Evolutionary conservation across 64 coral and sea anemone species (phyloP).

Genomic region (Actinia tenebrosa): DNA sequence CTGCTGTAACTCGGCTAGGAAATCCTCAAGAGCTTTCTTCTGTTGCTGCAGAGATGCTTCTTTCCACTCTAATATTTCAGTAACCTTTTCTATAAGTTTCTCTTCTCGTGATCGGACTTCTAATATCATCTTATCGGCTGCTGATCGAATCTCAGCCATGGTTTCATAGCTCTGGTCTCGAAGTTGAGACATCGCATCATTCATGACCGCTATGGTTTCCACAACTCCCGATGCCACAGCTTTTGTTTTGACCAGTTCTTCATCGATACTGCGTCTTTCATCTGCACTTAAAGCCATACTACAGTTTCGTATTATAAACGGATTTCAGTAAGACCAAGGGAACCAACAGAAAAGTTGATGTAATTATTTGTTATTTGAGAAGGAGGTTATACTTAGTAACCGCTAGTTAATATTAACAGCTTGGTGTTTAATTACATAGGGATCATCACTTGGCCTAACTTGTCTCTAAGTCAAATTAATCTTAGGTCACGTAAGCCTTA

Average conservation of each 20-base stretch:
- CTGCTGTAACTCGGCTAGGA: background rate
- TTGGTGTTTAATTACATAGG: slow-evolving; percentile 12
- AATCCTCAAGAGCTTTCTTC: slow-evolving; percentile 9
- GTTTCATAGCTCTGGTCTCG: slow-evolving; percentile 14
- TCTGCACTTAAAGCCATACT: slow-evolving; percentile 1
- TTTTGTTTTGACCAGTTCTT: slow-evolving; percentile 8
- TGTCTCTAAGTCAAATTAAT: background rate
- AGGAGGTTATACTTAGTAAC: background rate
- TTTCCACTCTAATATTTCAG: background rate
- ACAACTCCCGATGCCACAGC: background rate
- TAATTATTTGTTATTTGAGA: background rate
- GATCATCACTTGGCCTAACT: background rate
- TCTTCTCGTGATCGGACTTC: background rate
- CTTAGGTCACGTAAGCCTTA: background rate
- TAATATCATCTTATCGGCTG: background rate
- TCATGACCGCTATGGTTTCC: background rate
- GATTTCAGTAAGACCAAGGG: background rate
- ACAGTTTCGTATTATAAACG: background rate
- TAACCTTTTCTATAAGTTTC: background rate
- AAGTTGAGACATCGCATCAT: background rate
- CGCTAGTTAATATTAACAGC: background rate
- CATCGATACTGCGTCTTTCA: background rate
- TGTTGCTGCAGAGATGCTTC: background rate
- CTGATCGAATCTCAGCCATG: background rate
- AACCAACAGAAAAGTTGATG: background rate